Conservation (phyloP, 2,797 vertebrate species). For the Fundulus diaphanus region DNA sequence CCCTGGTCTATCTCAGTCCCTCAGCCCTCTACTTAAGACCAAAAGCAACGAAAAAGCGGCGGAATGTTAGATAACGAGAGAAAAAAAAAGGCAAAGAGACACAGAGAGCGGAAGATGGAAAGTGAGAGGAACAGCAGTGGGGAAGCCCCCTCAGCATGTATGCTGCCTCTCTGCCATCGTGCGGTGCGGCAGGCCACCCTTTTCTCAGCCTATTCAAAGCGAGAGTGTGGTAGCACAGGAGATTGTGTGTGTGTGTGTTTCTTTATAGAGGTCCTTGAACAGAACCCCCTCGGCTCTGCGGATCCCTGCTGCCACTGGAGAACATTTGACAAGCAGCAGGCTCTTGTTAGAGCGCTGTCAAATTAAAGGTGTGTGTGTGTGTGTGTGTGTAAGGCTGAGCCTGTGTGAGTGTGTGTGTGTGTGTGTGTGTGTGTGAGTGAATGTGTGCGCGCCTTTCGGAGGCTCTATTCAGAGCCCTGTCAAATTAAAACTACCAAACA, state of each 20-base stretch:
- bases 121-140: constrained; percentile 68
- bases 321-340: constrained; percentile 85
- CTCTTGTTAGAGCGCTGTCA: constrained; percentile 86
- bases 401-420: constrained; percentile 36
- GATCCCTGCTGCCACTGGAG: constrained; percentile 80
- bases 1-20: constrained; percentile 73
- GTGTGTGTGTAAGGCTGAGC: constrained; percentile 52
- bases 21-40: constrained; percentile 80
- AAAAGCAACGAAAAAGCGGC: constrained; percentile 63
- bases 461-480: constrained; percentile 78
- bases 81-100: constrained; percentile 50
- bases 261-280: constrained; percentile 84
- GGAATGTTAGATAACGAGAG: constrained; percentile 70
- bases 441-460: constrained; percentile 57
- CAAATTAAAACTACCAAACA: constrained; percentile 86
- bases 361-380: constrained; percentile 82
- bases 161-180: constrained; percentile 71
- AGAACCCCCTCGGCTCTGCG: constrained; percentile 82
- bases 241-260: constrained; percentile 41
- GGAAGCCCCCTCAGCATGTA: constrained; percentile 74
- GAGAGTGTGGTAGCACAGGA: constrained; percentile 49
- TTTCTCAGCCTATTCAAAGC: constrained; percentile 80
- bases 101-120: constrained; percentile 63
- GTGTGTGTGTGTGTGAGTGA: constrained; percentile 41
- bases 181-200: constrained; percentile 62